Base-by-base conservation (phyloP, 1,140 invertebrate species). In the Nautilus pompilius region DNA sequence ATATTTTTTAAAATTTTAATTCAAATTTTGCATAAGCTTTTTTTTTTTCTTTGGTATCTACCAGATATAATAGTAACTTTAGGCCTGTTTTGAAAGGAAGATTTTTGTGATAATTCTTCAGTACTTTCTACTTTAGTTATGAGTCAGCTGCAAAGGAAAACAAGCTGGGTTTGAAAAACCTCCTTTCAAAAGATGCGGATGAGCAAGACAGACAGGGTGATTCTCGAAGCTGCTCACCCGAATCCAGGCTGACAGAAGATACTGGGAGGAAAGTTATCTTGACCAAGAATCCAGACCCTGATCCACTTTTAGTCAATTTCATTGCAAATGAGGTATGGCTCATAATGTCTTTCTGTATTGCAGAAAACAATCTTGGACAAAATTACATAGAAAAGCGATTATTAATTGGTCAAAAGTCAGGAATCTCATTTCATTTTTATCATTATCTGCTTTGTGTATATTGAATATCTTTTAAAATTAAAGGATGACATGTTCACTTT, bases 61-160 rank as follows among this genome's bases (percentile, higher is more conserved):
- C n/a, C n/a, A n/a, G n/a, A n/a, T n/a, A n/a, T n/a, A n/a, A n/a
- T n/a, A n/a, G n/a, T n/a, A n/a, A n/a, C n/a, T n/a, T n/a, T n/a
- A n/a, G n/a, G n/a, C n/a, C n/a, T n/a, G n/a, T n/a, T n/a, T 41
- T 41, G 36, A 15, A 15, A 41, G 0, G 36, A 41, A 41, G 36
- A 41, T n/a, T 15, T 29, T 58, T 28, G n/a, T n/a, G 17, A 58
- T 58, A 4, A 33, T n/a, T 20, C 5, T 60, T 57, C 34, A n/a
- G n/a, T n/a, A n/a, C n/a, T 36, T 26, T 22, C 8, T 60, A 15
- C n/a, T 41, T 20, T 46, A 79, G 77, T 34, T 79, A 77, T 69
- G 77, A 79, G 33, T 66, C 58, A 54, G 75, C 77, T 48, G 71
- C 73, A 13, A 69, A 68, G 13, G 76, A 78, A 30, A 75, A 68